phyloP scores from a whole-genome alignment of 2,113 vertebrate species.

The Equus quagga region DNA sequence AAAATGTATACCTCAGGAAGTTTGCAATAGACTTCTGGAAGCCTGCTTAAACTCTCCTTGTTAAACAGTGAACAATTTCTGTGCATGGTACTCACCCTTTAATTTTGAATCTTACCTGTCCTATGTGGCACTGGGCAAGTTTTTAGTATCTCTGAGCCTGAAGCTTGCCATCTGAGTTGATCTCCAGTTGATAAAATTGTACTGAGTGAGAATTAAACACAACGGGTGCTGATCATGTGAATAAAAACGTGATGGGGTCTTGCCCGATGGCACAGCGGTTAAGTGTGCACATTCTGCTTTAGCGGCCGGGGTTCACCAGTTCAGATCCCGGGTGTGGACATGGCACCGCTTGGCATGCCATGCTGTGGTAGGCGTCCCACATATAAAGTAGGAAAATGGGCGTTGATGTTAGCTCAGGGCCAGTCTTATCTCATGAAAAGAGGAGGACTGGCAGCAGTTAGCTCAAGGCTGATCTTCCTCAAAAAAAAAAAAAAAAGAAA shows the following conservation, averaged over 20 bases:
- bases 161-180: background rate
- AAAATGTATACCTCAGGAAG: background rate
- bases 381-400: no score
- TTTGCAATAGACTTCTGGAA: background rate
- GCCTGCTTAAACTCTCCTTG: background rate
- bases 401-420: no score
- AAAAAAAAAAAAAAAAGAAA: no score
- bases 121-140: background rate
- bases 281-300: no score
- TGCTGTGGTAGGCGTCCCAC: no score
- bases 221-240: background rate
- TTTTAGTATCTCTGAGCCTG: background rate
- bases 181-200: background rate
- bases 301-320: no score
- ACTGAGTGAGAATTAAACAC: background rate
- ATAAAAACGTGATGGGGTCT: background rate
- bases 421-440: no score
- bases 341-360: no score
- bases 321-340: no score
- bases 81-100: background rate
- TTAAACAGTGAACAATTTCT: background rate
- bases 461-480: no score
- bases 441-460: no score
- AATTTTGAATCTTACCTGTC: background rate
- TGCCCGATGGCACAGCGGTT: no score